These are phyloP conservation scores for Dermolepida albohirtum DNA, from an alignment of 2,888 invertebrate genomes.

Conservation along the genomic window DNA sequence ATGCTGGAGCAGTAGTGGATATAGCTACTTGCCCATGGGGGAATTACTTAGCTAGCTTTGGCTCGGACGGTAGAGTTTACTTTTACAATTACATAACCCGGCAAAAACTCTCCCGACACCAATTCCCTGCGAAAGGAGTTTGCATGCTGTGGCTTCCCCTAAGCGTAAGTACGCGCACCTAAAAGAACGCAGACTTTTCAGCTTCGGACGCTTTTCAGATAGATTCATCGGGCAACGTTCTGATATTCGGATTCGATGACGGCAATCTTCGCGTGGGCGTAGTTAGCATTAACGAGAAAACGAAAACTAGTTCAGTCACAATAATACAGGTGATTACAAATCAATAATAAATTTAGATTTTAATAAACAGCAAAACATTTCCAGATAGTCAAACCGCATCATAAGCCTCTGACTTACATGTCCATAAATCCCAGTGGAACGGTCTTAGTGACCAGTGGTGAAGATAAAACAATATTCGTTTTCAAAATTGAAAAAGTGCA, in stretches of 20 bases:
- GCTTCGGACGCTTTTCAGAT: conserved; percentile 63
- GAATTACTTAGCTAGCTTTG: conserved; percentile 78
- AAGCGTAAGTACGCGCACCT: conserved; percentile 64
- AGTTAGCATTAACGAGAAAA: conserved; percentile 45
- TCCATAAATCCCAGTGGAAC: conserved; percentile 70
- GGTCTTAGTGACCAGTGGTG: conserved; percentile 74
- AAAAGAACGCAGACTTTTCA: background rate
- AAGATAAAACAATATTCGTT: conserved; percentile 78
- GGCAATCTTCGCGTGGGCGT: conserved; percentile 74
- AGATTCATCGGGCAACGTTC: conserved; percentile 73
- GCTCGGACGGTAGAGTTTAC: conserved; percentile 78
- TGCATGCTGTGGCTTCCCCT: conserved; percentile 79
- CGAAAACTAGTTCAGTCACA: conserved; percentile 37
- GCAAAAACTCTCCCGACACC: conserved; percentile 71
- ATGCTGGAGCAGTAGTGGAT: conserved; percentile 80
- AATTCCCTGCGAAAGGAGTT: conserved; percentile 70
- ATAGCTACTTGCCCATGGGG: conserved; percentile 78
- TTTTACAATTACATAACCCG: conserved; percentile 77
- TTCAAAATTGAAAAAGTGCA: conserved; percentile 66
- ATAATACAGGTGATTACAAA: conserved; percentile 47
- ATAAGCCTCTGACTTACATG: conserved; percentile 71
- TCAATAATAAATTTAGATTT: background rate
- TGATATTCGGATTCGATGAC: conserved; percentile 78
- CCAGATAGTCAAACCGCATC: conserved; percentile 76
- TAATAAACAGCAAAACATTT: conserved; percentile 50